Percentiles rank a stretch among this genome's conserved stretches.
phyloP scores from a whole-genome alignment of 1,140 invertebrate genomes.

The Drosophila pachea region DNA sequence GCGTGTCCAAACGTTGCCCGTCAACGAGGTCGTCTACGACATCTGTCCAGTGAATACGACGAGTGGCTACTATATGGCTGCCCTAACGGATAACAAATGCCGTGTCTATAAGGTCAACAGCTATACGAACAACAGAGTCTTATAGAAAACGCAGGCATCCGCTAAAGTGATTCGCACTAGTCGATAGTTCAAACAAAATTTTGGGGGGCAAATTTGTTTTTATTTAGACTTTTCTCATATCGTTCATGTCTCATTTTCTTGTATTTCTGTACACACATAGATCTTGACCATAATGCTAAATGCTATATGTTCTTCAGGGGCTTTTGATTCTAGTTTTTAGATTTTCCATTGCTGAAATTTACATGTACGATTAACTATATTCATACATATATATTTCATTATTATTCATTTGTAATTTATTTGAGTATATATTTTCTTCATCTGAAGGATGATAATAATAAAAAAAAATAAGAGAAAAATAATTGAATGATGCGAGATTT shows the following conservation, averaged over 20 bases:
- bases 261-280: conserved; percentile 44
- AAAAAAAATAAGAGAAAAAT: conserved; percentile 4
- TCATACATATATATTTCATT: background rate
- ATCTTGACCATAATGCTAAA: conserved; percentile 41
- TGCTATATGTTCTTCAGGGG: conserved; percentile 19
- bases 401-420: background rate
- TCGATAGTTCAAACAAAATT: background rate
- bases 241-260: conserved; percentile 5
- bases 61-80: conserved; percentile 81
- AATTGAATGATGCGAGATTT: too few species aligned
- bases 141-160: too few species aligned
- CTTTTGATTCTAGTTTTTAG: conserved; percentile 14
- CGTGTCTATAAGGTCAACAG: conserved; percentile 81
- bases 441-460: background rate
- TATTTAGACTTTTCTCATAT: conserved; percentile 32
- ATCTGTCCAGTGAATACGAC: conserved; percentile 81
- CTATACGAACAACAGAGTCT: background rate
- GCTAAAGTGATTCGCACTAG: background rate
- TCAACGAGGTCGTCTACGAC: conserved; percentile 83
- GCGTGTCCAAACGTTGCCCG: conserved; percentile 81
- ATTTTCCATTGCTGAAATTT: conserved; percentile 17
- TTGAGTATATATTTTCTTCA: conserved; percentile 6
- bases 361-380: conserved; percentile 14
- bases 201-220: conserved; percentile 17
- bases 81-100: conserved; percentile 83